These are phyloP conservation scores for Brachionus calyciflorus DNA, from an alignment of 1,140 invertebrate species.

Conservation along the genomic window DNA sequence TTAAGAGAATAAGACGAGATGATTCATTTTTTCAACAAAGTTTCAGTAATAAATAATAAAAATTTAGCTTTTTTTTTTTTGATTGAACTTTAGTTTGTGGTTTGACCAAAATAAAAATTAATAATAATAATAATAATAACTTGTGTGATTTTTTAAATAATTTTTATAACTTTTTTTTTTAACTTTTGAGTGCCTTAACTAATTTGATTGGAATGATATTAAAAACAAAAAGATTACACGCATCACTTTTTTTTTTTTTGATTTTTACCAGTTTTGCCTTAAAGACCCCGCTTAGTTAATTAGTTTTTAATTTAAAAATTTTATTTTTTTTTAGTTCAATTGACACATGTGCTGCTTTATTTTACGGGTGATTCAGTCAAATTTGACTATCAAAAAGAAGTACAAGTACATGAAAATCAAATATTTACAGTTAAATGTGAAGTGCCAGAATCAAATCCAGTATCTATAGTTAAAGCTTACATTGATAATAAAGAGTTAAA, in stretches of 20 bases:
- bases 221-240: neutral
- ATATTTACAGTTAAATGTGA: constrained; percentile 43
- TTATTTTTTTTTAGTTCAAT: constrained; percentile 42
- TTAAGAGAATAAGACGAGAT: constrained; percentile 19
- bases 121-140: neutral
- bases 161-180: too few relatives aligned
- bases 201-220: neutral
- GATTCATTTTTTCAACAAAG: constrained; percentile 42
- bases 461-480: constrained; percentile 36
- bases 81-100: neutral
- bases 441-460: constrained; percentile 44
- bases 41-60: constrained; percentile 20
- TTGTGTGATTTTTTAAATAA: neutral
- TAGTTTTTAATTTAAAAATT: neutral
- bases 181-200: neutral
- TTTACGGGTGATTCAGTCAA: constrained; percentile 45
- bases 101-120: constrained; percentile 25
- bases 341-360: constrained; percentile 30
- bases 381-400: constrained; percentile 46
- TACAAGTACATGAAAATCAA: constrained; percentile 45
- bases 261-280: neutral
- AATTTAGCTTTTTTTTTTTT: neutral
- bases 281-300: too few relatives aligned
- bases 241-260: neutral
- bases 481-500: constrained; percentile 19